Conservation (phyloP, 1,140 invertebrate genomes). For the Galleria mellonella region DNA sequence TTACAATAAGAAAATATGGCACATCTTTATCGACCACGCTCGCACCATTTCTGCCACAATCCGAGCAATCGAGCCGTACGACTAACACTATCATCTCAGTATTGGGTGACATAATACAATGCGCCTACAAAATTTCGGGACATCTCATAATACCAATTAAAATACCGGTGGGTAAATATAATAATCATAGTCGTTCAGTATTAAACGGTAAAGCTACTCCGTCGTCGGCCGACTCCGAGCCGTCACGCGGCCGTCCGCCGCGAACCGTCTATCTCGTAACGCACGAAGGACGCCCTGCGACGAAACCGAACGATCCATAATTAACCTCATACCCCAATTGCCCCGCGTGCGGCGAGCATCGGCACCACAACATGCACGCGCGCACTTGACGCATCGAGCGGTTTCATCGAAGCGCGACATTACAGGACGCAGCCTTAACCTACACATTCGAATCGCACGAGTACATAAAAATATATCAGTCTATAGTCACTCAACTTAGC, state of each 20-base stretch:
- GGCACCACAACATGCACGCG: too few relatives aligned
- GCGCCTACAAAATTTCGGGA: constrained; percentile 48
- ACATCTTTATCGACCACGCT: constrained; percentile 66
- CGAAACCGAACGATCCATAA: constrained; percentile 4
- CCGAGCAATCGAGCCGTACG: constrained; percentile 36
- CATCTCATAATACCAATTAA: constrained; percentile 67
- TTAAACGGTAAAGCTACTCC: constrained; percentile 32
- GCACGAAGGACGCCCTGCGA: not conserved
- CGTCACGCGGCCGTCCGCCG: constrained; percentile 40
- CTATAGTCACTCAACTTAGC: constrained; percentile 58
- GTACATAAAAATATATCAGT: constrained; percentile 68
- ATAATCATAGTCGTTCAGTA: constrained; percentile 20
- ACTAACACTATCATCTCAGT: constrained; percentile 21
- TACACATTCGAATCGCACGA: constrained; percentile 58
- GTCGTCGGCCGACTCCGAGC: constrained; percentile 29
- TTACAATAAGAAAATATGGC: constrained; percentile 73
- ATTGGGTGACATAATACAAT: constrained; percentile 30
- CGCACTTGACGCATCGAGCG: too few relatives aligned
- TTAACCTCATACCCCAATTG: not conserved
- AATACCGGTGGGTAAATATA: constrained; percentile 71
- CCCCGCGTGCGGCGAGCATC: too few relatives aligned
- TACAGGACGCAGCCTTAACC: constrained; percentile 17
- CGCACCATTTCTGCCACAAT: constrained; percentile 16
- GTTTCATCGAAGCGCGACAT: too few relatives aligned
- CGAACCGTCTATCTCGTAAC: constrained; percentile 15